These are phyloP conservation scores for Octodon degus DNA, from an alignment of 2,113 vertebrate genomes.

Conservation along the genomic window DNA sequence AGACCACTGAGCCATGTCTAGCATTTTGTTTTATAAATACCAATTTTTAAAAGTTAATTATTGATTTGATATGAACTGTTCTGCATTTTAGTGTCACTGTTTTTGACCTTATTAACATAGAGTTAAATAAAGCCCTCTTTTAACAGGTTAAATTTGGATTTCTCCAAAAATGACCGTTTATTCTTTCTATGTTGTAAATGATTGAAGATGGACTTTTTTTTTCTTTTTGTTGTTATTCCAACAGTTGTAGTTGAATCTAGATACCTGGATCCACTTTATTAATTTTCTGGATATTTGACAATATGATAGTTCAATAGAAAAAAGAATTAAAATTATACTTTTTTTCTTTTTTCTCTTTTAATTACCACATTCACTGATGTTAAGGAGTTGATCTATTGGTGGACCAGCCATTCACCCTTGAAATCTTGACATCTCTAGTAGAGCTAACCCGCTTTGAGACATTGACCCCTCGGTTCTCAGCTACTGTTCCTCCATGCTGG, in stretches of 20 bases:
- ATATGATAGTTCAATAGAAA: slow-evolving; percentile 14
- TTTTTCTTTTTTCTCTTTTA: neutral
- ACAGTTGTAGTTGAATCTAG: neutral
- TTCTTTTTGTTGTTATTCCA: neutral
- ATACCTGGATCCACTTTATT: neutral
- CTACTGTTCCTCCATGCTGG: slow-evolving; percentile 98
- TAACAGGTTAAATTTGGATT: neutral
- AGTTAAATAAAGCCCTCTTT: neutral
- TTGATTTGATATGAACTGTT: neutral
- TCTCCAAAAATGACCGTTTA: neutral
- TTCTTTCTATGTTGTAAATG: slow-evolving; percentile 25
- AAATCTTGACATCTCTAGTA: slow-evolving; percentile 95
- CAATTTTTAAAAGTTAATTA: slow-evolving; percentile 10
- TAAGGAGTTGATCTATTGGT: slow-evolving; percentile 97
- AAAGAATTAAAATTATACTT: slow-evolving; percentile 40
- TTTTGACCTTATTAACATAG: neutral
- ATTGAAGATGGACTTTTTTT: slow-evolving; percentile 4
- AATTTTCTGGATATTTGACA: slow-evolving; percentile 20
- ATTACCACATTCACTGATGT: slow-evolving; percentile 39
- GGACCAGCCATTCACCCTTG: slow-evolving; percentile 94
- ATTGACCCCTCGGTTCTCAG: slow-evolving; percentile 97
- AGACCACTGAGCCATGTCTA: too few species aligned
- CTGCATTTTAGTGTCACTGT: neutral
- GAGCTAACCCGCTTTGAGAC: slow-evolving; percentile 99
- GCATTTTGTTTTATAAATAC: slow-evolving; percentile 33